Conservation (phyloP, 2,888 invertebrate species). For the Pheosia gnoma region DNA sequence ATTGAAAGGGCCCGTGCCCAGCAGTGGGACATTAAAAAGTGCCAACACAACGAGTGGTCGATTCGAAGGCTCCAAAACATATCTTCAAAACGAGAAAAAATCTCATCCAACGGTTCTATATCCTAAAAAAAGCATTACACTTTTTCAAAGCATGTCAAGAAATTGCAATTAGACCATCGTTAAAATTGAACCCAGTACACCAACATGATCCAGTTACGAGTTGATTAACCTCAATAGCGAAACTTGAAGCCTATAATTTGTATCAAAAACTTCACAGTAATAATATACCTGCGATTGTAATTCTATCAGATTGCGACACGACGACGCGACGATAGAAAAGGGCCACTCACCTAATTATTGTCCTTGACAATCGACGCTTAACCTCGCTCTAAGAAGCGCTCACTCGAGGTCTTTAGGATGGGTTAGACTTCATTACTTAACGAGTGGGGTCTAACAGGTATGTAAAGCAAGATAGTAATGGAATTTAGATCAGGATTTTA, state of each 20-base stretch:
- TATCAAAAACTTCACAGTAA: constrained; percentile 1
- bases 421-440: not conserved
- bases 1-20: too few relatives aligned
- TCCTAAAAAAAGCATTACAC: too few relatives aligned
- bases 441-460: not conserved
- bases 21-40: too few relatives aligned
- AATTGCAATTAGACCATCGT: not conserved
- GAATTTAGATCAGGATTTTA: too few relatives aligned
- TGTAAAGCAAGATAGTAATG: not conserved
- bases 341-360: constrained; percentile 6
- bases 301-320: not conserved
- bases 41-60: too few relatives aligned
- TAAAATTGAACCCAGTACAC: not conserved
- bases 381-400: constrained; percentile 6
- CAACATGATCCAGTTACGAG: not conserved
- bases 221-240: not conserved
- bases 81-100: too few relatives aligned
- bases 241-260: not conserved
- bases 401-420: constrained; percentile 1
- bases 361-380: constrained; percentile 6
- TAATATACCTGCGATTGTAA: not conserved
- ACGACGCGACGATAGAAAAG: constrained; percentile 3
- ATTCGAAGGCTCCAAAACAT: too few relatives aligned
- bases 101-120: too few relatives aligned
- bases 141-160: not conserved